Evolutionary conservation across 2,888 invertebrate species (phyloP), one percentile per base, ranked within the genome.

Genomic region (Plebejus argus): DNA sequence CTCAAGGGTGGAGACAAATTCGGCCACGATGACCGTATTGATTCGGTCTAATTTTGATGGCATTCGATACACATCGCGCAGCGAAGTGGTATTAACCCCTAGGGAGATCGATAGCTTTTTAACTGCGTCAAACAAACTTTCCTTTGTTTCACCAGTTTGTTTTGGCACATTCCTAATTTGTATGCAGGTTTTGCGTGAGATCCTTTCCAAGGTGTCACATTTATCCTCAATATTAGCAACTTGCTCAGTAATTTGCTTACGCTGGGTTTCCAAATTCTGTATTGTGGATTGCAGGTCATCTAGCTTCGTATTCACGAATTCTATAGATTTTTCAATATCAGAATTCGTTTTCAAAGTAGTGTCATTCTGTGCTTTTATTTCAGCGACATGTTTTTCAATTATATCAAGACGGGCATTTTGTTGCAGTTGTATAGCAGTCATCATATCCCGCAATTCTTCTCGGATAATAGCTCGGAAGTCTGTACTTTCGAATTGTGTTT

Each of bases 121-220:
- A 4, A 53, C 15, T 53, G 53, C 53, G 15, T 53, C 53, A 15
- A 53, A 53, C 15, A 53, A 15, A 4, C 15, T 53, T 15, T 53
- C 53, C 15, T 53, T 53, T 10, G 10, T 53, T 53, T 53, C 53
- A 53, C 53, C 53, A 15, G 10, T 53, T 15, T 53, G 53, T 53
- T 53, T 53, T 15, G 53, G 53, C n/a, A 58, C 20, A 15, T 58
- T 58, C 20, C 58, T n/a, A 20, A 58, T 20, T 58, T 58, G 58
- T 7, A 58, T 58, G 58, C 58, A 20, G 8, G 58, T 58, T 20
- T 58, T 58, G 7, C 58, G 58, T 20, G 58, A 58, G 1, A 20
- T n/a, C 20, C 58, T 58, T 58, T 58, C 58, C 20, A 58, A 58
- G 7, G 58, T 58, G 58, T 58, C 58, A 58, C 58, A 58, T 20